phyloP scores from a whole-genome alignment of 2,888 invertebrate species.

The Octodonta nipae region DNA sequence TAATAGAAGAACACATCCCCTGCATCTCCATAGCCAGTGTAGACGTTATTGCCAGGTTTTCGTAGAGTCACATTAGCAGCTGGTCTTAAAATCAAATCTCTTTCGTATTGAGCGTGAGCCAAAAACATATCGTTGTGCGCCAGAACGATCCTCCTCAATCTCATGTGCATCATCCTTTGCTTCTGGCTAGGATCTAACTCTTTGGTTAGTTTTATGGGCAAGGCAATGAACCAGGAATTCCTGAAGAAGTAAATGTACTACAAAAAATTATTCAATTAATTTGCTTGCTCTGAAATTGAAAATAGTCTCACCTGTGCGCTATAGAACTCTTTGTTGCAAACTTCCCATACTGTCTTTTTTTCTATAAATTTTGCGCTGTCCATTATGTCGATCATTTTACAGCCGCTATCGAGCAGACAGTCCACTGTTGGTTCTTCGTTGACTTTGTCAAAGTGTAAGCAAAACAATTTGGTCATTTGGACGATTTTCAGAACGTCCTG shows the following conservation, averaged over 20 bases:
- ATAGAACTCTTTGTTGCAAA: constrained; percentile 3
- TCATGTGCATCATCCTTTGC: constrained; percentile 30
- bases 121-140: constrained; percentile 30
- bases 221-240: constrained; percentile 28
- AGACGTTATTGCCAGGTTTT: constrained; percentile 26
- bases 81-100: constrained; percentile 22
- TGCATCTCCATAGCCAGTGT: constrained; percentile 30
- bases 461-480: constrained; percentile 25
- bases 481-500: constrained; percentile 24
- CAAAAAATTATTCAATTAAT: neutral
- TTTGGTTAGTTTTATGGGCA: constrained; percentile 22
- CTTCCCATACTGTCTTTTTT: constrained; percentile 17
- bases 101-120: constrained; percentile 26
- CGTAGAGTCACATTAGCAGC: constrained; percentile 14
- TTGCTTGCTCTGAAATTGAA: no score
- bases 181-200: constrained; percentile 23
- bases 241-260: constrained; percentile 24
- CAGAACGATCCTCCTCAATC: constrained; percentile 26
- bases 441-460: constrained; percentile 26
- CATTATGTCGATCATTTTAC: constrained; percentile 24
- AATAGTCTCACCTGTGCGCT: constrained; percentile 9
- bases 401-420: constrained; percentile 19
- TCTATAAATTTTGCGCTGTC: constrained; percentile 19
- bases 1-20: constrained; percentile 28
- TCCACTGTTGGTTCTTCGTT: constrained; percentile 20